Conservation (phyloP, 2,888 invertebrate species). For the Rhingia campestris region DNA sequence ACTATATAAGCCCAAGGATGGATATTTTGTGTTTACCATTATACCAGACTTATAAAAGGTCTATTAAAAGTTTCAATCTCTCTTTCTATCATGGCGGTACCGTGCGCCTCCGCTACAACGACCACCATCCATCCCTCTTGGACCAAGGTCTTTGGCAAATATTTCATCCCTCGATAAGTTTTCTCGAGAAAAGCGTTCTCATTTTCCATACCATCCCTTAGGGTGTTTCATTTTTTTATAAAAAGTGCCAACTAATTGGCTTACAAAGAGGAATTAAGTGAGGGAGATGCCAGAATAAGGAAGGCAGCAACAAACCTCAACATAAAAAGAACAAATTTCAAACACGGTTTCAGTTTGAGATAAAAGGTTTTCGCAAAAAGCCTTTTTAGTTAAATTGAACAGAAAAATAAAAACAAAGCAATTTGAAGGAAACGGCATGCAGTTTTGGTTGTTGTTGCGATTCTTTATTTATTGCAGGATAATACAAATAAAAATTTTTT, state of each 20-base stretch:
- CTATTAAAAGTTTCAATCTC: slow-evolving; percentile 73
- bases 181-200: slow-evolving; percentile 35
- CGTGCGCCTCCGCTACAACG: not conserved
- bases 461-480: no score
- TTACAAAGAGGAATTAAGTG: slow-evolving; percentile 70
- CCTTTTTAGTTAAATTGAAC: slow-evolving; percentile 26
- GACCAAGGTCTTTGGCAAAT: slow-evolving; percentile 45
- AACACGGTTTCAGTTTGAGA: slow-evolving; percentile 35
- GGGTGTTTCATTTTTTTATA: not conserved
- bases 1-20: slow-evolving; percentile 60
- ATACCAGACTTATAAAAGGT: slow-evolving; percentile 66
- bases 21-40: slow-evolving; percentile 52
- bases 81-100: slow-evolving; percentile 1
- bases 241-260: slow-evolving; percentile 65
- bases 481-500: no score
- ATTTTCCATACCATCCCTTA: not conserved
- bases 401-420: not conserved
- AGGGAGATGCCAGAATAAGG: slow-evolving; percentile 45
- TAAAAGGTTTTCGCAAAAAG: slow-evolving; percentile 39
- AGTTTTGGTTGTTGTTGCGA: no score
- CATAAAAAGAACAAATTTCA: slow-evolving; percentile 9
- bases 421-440: no score
- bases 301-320: slow-evolving; percentile 19
- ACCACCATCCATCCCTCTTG: no score
- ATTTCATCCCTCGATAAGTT: slow-evolving; percentile 64